Base-by-base conservation (phyloP, 2,113 vertebrate species). In the Thryonomys swinderianus region DNA sequence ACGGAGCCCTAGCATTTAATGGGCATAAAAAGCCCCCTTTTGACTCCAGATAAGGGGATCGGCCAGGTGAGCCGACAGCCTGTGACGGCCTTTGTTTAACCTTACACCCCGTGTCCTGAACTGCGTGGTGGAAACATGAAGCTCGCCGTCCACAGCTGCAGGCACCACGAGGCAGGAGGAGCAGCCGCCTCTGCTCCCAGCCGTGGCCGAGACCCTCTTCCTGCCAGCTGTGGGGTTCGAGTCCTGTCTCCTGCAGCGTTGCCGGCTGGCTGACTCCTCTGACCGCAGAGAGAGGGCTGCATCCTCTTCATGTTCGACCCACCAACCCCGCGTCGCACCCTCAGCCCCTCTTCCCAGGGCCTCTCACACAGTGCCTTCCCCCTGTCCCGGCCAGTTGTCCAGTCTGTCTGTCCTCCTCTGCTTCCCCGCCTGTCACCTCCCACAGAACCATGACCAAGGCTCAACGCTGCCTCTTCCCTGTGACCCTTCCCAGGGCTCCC, bases 271-370 rank as follows among this genome's bases (percentile, higher is more conserved):
- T 59, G 30, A 37, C 86, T 87, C 4, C 59, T 23, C 37, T 64
- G 14, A 18, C 6, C 14, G 30, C 30, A 59, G n/a, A 88, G 2
- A 59, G n/a, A 88, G 2, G 5, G 23, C 59, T 67, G 25, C 5
- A 32, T 9, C 32, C 62, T 74, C 67, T 13, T 23, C 13, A 13
- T 1, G 12, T 7, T 9, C 4, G 73, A 69, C 81, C 10, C 12
- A 48, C 8, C n/a, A n/a, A 57, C 10, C 9, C 42, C 13, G 34
- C 10, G 1, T 3, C 7, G 45, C 11, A 6, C 5, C 17, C 10
- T 42, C 7, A 57, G 0, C 2, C 21, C 5, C 0, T 51, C 55
- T 1, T 42, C 25, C 23, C 21, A 6, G 32, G 32, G 25, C 0
- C 6, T 73, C 4, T 62, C 17, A 51, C 40, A 25, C 34, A 9